Conservation (phyloP, 2,113 vertebrate species). For the Copsychus sechellarum region DNA sequence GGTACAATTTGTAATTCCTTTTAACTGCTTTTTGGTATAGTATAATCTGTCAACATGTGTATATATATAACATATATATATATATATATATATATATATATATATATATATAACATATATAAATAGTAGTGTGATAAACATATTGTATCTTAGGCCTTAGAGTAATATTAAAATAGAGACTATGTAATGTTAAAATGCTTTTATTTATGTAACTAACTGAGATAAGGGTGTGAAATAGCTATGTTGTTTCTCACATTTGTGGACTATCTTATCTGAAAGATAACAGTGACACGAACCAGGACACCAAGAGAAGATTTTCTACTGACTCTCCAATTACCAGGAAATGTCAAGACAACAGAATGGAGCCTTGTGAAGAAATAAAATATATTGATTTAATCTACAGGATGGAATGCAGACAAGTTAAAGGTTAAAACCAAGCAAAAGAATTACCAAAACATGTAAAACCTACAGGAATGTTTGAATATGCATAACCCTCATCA, state of each 20-base stretch:
- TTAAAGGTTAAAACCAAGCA: neutral
- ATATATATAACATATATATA: too few relatives aligned
- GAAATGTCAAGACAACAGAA: neutral
- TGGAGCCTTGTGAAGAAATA: neutral
- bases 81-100: too few relatives aligned
- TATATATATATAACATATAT: too few relatives aligned
- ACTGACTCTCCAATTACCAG: neutral
- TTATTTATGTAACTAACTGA: neutral
- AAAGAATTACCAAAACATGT: neutral
- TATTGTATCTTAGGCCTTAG: neutral
- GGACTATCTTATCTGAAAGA: neutral
- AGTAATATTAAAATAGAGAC: neutral
- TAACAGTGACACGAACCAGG: neutral
- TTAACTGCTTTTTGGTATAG: neutral
- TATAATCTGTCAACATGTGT: neutral
- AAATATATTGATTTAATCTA: neutral
- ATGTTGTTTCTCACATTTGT: neutral
- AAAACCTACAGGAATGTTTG: neutral
- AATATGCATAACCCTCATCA: neutral
- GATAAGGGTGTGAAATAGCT: neutral
- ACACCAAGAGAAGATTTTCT: neutral
- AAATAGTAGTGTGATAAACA: neutral
- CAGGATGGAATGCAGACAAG: neutral
- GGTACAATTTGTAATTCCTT: neutral
- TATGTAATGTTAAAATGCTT: neutral